Evolutionary conservation across 2,888 invertebrate species (phyloP).

Genomic region (Xestoiulus laeticollis): DNA sequence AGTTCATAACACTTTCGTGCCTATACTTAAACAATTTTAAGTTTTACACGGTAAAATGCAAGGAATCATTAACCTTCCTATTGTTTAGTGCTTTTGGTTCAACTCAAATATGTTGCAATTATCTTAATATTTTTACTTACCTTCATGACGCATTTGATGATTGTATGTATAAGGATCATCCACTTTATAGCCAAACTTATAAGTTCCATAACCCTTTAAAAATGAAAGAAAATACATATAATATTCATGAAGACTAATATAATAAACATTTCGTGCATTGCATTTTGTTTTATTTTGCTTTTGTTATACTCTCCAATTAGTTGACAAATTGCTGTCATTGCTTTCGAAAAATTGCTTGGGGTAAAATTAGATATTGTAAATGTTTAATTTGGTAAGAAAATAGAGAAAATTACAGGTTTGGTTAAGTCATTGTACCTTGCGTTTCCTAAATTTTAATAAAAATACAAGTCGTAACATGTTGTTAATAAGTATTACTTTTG

Average conservation of each 20-base stretch:
- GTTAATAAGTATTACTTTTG: neutral
- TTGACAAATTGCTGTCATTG: neutral
- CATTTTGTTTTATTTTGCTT: neutral
- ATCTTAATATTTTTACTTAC: neutral
- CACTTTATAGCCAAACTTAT: conserved; percentile 56
- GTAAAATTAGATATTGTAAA: neutral
- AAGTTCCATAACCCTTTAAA: conserved; percentile 55
- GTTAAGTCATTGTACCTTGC: neutral
- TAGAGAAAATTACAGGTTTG: neutral
- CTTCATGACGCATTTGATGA: conserved; percentile 55
- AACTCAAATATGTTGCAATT: neutral
- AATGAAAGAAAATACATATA: neutral
- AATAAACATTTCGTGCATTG: neutral
- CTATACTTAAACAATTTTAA: neutral
- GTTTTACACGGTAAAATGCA: neutral
- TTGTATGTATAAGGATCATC: conserved; percentile 55
- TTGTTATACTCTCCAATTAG: neutral
- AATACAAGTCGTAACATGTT: neutral
- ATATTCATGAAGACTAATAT: neutral
- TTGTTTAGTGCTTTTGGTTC: neutral
- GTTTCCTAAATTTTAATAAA: neutral
- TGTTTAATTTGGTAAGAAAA: neutral
- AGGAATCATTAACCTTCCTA: neutral
- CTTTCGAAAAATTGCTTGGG: no score
- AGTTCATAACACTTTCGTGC: no score